A percentile compares a stretch with the other conserved stretches of the same genome.
Conservation (phyloP, 2,888 invertebrate genomes). For the Apamea anceps region DNA sequence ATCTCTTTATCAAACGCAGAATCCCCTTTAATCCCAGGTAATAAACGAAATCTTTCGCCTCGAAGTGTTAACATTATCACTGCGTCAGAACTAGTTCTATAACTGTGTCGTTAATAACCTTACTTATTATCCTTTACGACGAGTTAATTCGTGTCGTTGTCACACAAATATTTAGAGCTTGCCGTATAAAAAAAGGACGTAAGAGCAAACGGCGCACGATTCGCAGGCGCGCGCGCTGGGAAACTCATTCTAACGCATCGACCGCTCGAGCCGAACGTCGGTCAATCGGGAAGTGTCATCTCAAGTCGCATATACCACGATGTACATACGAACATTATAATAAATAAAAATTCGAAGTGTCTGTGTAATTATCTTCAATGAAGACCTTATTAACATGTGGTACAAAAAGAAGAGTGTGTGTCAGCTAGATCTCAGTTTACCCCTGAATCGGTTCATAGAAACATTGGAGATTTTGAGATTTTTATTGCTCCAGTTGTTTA, state of each 20-base stretch:
- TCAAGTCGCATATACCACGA: conserved; percentile 43
- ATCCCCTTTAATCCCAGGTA: conserved; percentile 86
- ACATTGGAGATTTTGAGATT: conserved; percentile 72
- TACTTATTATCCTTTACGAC: conserved; percentile 89
- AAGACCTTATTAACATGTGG: conserved; percentile 74
- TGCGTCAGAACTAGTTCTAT: conserved; percentile 78
- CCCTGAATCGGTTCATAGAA: conserved; percentile 71
- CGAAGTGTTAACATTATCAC: conserved; percentile 80
- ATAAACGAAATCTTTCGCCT: conserved; percentile 88
- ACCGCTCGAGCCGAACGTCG: conserved; percentile 83
- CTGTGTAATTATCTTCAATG: conserved; percentile 68
- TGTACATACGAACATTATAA: conserved; percentile 51
- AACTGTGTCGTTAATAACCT: conserved; percentile 86
- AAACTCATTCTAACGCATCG: conserved; percentile 84
- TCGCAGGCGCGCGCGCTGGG: conserved; percentile 83
- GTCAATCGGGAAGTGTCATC: conserved; percentile 81
- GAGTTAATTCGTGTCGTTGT: conserved; percentile 86
- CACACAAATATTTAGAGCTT: conserved; percentile 87
- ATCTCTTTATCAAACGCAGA: conserved; percentile 83
- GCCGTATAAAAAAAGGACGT: conserved; percentile 88
- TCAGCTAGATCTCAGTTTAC: conserved; percentile 68
- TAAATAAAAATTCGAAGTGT: conserved; percentile 47
- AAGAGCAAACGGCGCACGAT: conserved; percentile 72
- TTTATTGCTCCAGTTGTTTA: conserved; percentile 70
- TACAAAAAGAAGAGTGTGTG: conserved; percentile 70